phyloP scores from a whole-genome alignment of 2,113 vertebrate genomes.

The Pelvicachromis taeniatus region DNA sequence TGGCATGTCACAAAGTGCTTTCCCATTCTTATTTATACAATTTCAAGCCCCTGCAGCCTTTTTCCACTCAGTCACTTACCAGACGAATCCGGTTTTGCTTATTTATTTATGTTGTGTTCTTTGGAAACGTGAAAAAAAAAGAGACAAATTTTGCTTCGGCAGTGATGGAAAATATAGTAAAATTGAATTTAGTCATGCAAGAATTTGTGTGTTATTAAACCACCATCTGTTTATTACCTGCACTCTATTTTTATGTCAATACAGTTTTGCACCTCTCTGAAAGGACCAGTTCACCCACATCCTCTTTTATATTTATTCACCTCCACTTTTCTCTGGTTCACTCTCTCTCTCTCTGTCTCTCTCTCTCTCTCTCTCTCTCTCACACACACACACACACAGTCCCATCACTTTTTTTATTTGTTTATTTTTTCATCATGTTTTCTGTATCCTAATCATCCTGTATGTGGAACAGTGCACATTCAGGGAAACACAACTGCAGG shows the following conservation, averaged over 20 bases:
- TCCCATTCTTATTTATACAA: background rate
- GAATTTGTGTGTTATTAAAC: background rate
- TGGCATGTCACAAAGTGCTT: background rate
- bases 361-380: background rate
- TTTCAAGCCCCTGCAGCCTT: background rate
- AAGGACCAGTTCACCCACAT: background rate
- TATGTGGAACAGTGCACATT: background rate
- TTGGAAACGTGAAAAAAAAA: background rate
- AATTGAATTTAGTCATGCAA: background rate
- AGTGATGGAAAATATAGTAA: background rate
- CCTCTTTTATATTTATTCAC: background rate
- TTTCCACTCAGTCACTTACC: background rate
- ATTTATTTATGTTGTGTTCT: background rate
- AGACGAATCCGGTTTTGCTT: background rate
- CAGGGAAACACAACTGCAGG: background rate
- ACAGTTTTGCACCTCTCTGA: background rate
- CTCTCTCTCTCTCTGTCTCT: background rate
- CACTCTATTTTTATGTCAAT: background rate
- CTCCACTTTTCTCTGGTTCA: background rate
- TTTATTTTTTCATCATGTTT: background rate
- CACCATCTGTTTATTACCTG: background rate
- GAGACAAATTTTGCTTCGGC: background rate
- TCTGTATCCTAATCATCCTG: background rate
- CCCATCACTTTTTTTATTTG: background rate
- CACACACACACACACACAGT: background rate